phyloP scores from a whole-genome alignment of 2,888 invertebrate genomes.

The Gibbula magus region DNA sequence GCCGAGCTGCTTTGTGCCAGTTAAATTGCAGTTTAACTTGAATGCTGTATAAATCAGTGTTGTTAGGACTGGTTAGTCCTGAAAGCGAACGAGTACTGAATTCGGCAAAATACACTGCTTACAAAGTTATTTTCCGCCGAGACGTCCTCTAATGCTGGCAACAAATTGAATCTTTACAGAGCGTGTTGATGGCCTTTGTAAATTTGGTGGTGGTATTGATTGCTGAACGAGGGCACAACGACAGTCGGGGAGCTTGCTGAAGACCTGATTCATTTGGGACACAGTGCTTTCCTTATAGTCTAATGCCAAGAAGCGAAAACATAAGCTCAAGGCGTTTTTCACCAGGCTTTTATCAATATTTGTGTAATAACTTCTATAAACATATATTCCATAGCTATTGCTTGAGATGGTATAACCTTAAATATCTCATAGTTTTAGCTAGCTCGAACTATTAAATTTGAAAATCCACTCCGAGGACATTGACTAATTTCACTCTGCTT shows the following conservation, averaged over 20 bases:
- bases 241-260: background rate
- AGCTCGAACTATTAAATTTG: no score
- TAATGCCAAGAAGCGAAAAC: background rate
- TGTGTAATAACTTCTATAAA: no score
- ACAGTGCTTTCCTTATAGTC: background rate
- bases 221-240: background rate
- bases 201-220: slow-evolving; percentile 13
- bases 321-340: background rate
- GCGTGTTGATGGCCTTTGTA: slow-evolving; percentile 15
- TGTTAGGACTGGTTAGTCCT: background rate
- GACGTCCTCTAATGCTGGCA: slow-evolving; percentile 11
- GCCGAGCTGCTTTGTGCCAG: background rate
- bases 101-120: slow-evolving; percentile 8
- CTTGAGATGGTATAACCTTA: no score
- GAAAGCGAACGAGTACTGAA: background rate
- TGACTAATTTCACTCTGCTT: no score
- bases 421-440: no score
- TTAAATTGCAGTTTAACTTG: slow-evolving; percentile 1
- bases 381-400: no score
- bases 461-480: no score
- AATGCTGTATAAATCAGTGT: slow-evolving; percentile 11
- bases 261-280: slow-evolving; percentile 3
- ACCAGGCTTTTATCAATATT: background rate
- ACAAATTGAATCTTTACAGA: slow-evolving; percentile 15
- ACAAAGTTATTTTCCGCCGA: slow-evolving; percentile 15